Evolutionary conservation across 1,140 invertebrate species (phyloP).

Genomic region (Tetramorium simillimum): DNA sequence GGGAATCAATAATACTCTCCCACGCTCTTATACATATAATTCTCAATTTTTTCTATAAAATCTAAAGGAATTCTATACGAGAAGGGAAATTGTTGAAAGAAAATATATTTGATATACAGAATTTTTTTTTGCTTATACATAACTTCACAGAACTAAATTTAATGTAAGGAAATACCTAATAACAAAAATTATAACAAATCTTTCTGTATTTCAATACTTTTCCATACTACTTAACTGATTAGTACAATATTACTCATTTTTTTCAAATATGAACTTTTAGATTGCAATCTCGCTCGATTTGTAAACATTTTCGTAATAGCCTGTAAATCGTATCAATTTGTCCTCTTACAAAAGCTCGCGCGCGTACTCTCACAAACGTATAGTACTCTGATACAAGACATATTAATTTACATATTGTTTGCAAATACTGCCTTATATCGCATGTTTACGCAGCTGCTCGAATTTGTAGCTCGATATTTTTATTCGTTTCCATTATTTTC

Average conservation of each 20-base stretch:
- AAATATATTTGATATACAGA: neutral
- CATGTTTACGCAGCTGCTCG: no score
- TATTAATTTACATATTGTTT: slow-evolving; percentile 3
- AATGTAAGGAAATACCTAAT: neutral
- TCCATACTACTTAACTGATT: neutral
- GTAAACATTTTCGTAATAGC: neutral
- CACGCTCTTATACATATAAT: neutral
- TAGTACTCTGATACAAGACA: neutral
- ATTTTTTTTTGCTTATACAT: neutral
- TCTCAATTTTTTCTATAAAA: neutral
- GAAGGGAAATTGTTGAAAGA: neutral
- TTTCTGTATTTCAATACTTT: neutral
- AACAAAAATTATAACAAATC: neutral
- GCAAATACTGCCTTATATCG: neutral
- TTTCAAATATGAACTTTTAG: no score
- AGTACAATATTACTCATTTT: neutral
- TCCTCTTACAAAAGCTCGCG: neutral
- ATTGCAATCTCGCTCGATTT: neutral
- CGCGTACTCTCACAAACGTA: neutral
- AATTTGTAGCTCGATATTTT: no score
- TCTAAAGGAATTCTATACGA: neutral
- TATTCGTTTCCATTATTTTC: no score
- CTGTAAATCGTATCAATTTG: neutral
- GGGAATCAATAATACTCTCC: neutral
- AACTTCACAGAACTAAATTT: neutral